Conservation (phyloP, 1,140 invertebrate genomes). For the Listronotus bonariensis region DNA sequence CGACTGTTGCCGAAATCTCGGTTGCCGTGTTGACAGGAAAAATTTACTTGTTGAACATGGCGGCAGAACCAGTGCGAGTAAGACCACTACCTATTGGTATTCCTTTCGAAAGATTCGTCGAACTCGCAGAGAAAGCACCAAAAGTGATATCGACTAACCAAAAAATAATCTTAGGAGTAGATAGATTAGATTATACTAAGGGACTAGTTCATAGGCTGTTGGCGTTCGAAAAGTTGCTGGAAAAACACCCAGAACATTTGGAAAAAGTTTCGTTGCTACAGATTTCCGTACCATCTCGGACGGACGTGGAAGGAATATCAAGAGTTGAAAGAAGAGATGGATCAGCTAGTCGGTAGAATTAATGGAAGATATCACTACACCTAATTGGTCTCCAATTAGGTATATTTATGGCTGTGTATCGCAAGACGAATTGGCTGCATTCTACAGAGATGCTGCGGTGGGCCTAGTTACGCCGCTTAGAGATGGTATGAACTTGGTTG, state of each 20-base stretch:
- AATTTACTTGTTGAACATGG: slow-evolving; percentile 86
- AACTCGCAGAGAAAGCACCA: slow-evolving; percentile 77
- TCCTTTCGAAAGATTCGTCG: slow-evolving; percentile 84
- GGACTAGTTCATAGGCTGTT: slow-evolving; percentile 82
- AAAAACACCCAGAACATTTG: slow-evolving; percentile 84
- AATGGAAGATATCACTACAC: slow-evolving; percentile 86
- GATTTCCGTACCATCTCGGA: slow-evolving; percentile 86
- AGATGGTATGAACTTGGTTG: slow-evolving; percentile 93
- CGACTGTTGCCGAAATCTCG: slow-evolving; percentile 86
- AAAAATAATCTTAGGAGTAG: slow-evolving; percentile 84
- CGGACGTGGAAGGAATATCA: slow-evolving; percentile 90
- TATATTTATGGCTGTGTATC: slow-evolving; percentile 89
- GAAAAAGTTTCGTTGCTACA: slow-evolving; percentile 83
- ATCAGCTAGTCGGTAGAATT: slow-evolving; percentile 84
- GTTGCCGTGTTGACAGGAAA: slow-evolving; percentile 85
- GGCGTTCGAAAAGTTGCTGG: slow-evolving; percentile 82
- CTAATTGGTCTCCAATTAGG: slow-evolving; percentile 87
- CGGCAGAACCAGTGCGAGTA: slow-evolving; percentile 79
- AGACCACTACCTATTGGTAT: slow-evolving; percentile 85
- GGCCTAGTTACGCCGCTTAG: slow-evolving; percentile 84
- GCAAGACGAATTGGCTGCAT: slow-evolving; percentile 82
- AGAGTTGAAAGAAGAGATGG: slow-evolving; percentile 88
- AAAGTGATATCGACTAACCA: slow-evolving; percentile 71
- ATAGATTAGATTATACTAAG: slow-evolving; percentile 90
- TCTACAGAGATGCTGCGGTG: slow-evolving; percentile 84